Conservation (phyloP, 2,888 invertebrate species). For the Pogonocherus hispidulus region DNA sequence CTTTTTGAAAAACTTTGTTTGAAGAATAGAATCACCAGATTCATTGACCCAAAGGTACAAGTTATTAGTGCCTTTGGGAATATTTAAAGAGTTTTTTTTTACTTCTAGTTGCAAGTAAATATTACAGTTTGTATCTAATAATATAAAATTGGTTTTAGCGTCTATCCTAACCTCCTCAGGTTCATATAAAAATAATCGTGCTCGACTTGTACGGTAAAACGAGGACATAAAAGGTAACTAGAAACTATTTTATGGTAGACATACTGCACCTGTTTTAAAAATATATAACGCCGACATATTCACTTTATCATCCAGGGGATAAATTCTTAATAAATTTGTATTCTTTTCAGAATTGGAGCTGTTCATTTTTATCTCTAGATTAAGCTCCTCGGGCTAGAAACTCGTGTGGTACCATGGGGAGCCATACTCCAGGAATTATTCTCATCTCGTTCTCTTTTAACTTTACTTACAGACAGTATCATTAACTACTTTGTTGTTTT, state of each 20-base stretch:
- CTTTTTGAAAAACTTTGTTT: too few relatives aligned
- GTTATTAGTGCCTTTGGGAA: too few relatives aligned
- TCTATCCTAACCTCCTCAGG: background rate
- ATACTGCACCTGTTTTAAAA: constrained; percentile 4
- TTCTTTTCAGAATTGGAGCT: constrained; percentile 30
- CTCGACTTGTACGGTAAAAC: background rate
- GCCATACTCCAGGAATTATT: constrained; percentile 58
- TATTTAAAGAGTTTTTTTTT: too few relatives aligned
- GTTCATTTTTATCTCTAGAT: constrained; percentile 45
- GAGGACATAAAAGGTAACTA: background rate
- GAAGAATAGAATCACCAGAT: too few relatives aligned
- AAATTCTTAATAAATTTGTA: constrained; percentile 36
- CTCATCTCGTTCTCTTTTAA: constrained; percentile 62
- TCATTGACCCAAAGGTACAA: too few relatives aligned
- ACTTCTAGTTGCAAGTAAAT: too few relatives aligned
- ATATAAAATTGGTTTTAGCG: background rate
- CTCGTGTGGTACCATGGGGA: constrained; percentile 51
- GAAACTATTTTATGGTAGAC: background rate
- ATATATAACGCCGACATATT: background rate
- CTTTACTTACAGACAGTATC: constrained; percentile 59
- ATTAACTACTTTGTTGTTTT: constrained; percentile 64
- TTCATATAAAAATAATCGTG: background rate
- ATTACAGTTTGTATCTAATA: too few relatives aligned
- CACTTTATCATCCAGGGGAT: constrained; percentile 9
- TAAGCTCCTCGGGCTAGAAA: constrained; percentile 39